These are phyloP conservation scores for Erpetoichthys calabaricus DNA, from an alignment of 2,797 vertebrate species.

Conservation along the genomic window DNA sequence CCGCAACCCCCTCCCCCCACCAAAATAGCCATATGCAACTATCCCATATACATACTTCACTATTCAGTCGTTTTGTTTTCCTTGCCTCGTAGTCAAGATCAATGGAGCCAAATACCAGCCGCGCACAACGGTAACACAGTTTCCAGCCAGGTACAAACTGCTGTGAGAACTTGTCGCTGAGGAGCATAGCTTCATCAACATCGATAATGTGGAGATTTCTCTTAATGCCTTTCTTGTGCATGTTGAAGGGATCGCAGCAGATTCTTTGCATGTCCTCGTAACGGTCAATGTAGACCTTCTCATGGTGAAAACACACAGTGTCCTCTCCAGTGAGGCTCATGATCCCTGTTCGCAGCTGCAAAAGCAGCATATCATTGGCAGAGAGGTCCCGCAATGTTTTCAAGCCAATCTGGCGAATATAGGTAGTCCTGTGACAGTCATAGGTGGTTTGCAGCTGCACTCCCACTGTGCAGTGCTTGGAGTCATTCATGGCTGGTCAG, in stretches of 20 bases:
- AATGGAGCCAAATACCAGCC: constrained; percentile 50
- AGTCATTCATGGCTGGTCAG: constrained; percentile 18
- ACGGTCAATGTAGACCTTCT: constrained; percentile 51
- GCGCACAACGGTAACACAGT: constrained; percentile 52
- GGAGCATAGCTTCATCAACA: constrained; percentile 46
- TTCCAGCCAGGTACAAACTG: constrained; percentile 61
- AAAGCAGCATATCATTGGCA: constrained; percentile 43
- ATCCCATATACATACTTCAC: constrained; percentile 39
- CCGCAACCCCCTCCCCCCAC: too few species aligned
- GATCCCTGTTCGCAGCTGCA: constrained; percentile 50
- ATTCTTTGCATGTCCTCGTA: constrained; percentile 54
- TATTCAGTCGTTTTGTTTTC: constrained; percentile 43
- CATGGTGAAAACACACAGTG: constrained; percentile 54
- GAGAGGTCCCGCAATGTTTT: constrained; percentile 45
- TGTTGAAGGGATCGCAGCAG: constrained; percentile 55
- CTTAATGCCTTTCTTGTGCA: constrained; percentile 51
- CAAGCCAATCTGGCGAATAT: constrained; percentile 46
- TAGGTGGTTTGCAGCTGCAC: constrained; percentile 43
- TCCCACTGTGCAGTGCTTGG: constrained; percentile 54
- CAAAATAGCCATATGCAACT: too few species aligned
- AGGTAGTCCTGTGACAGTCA: constrained; percentile 51
- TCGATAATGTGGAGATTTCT: constrained; percentile 49
- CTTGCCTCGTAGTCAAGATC: constrained; percentile 46
- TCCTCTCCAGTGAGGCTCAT: constrained; percentile 42
- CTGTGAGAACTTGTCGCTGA: constrained; percentile 51